Conservation (phyloP, 2,888 invertebrate genomes). For the Beris chalybata region DNA sequence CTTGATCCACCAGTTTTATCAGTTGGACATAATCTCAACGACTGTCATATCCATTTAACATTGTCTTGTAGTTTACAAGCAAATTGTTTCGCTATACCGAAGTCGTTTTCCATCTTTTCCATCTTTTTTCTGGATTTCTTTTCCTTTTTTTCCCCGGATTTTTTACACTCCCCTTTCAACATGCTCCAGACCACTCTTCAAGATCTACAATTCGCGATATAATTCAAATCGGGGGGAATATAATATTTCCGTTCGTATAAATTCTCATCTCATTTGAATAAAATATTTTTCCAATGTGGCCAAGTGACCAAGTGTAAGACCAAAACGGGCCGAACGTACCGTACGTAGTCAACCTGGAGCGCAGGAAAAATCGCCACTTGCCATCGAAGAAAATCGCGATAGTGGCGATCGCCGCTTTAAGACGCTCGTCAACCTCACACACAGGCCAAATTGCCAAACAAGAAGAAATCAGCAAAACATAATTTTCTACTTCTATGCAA, state of each 20-base stretch:
- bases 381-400: slow-evolving; percentile 17
- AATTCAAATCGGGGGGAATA: slow-evolving; percentile 37
- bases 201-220: slow-evolving; percentile 36
- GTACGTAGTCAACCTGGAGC: background rate
- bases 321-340: background rate
- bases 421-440: slow-evolving; percentile 33
- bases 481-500: slow-evolving; percentile 38
- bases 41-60: slow-evolving; percentile 31
- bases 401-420: slow-evolving; percentile 21
- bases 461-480: slow-evolving; percentile 35
- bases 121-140: background rate
- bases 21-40: slow-evolving; percentile 23
- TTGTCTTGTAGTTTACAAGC: slow-evolving; percentile 23
- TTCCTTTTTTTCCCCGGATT: slow-evolving; percentile 15
- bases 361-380: slow-evolving; percentile 23
- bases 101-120: background rate
- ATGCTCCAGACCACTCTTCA: slow-evolving; percentile 24
- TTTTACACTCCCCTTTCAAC: slow-evolving; percentile 23
- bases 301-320: slow-evolving; percentile 6
- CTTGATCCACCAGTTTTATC: slow-evolving; percentile 21
- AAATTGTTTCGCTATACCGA: slow-evolving; percentile 25
- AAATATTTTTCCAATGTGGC: slow-evolving; percentile 31
- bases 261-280: slow-evolving; percentile 38
- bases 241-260: slow-evolving; percentile 38
- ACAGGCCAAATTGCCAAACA: slow-evolving; percentile 21